A percentile compares a stretch with the other conserved stretches of the same genome.
phyloP scores from a whole-genome alignment of 1,140 invertebrate genomes.

The Dreissena polymorpha region DNA sequence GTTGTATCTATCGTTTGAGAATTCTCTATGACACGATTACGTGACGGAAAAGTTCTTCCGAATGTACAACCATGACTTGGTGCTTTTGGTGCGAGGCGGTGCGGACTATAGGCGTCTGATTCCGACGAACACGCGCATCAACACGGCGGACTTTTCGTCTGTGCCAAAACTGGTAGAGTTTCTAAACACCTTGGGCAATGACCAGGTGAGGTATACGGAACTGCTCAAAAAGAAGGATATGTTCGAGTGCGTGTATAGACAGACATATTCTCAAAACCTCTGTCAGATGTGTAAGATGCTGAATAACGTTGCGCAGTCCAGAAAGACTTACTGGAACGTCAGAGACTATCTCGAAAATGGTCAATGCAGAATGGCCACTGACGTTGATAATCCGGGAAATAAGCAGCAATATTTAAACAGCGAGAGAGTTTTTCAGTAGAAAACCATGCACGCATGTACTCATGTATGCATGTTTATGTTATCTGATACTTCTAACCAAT shows the following conservation, averaged over 20 bases:
- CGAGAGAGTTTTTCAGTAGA: no score
- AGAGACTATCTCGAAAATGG: neutral
- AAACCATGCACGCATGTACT: no score
- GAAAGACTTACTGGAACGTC: neutral
- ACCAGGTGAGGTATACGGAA: neutral
- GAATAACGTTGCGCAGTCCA: neutral
- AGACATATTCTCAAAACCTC: neutral
- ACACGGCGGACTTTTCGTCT: slow-evolving; percentile 21
- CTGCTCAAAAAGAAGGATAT: neutral
- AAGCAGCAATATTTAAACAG: no score
- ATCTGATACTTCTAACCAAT: no score
- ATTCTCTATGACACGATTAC: slow-evolving; percentile 97
- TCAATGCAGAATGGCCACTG: neutral
- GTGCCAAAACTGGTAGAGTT: neutral
- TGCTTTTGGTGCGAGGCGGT: slow-evolving; percentile 19
- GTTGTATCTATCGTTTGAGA: slow-evolving; percentile 82
- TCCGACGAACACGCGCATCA: slow-evolving; percentile 17
- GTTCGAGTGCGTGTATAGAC: neutral
- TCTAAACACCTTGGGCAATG: neutral
- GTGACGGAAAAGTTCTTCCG: slow-evolving; percentile 97
- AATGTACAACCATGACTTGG: slow-evolving; percentile 9
- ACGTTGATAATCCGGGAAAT: neutral
- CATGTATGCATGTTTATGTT: no score
- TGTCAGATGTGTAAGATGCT: slow-evolving; percentile 5
- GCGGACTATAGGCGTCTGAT: slow-evolving; percentile 11